phyloP scores from a whole-genome alignment of 2,113 vertebrate species.

The Nestor notabilis region DNA sequence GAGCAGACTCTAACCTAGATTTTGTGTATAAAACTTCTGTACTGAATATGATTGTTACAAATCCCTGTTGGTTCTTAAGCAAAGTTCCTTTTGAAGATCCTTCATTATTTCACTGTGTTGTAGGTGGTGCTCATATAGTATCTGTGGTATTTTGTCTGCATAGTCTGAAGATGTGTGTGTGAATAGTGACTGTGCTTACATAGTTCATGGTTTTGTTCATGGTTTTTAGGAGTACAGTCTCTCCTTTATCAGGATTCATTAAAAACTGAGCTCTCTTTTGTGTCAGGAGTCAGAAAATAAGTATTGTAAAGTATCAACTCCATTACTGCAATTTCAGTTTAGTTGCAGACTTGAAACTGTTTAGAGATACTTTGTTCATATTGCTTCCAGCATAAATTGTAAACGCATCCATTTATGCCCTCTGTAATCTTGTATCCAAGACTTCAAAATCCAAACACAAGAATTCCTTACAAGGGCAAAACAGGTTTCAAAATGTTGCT shows the following conservation, averaged over 20 bases:
- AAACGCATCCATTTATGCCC: not conserved
- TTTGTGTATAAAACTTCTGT: not conserved
- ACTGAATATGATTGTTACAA: not conserved
- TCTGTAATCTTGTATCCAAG: not conserved
- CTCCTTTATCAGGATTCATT: not conserved
- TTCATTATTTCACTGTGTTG: accelerated
- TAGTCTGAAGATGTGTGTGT: not conserved
- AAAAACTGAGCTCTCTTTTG: not conserved
- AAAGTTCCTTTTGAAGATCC: not conserved
- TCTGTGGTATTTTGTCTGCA: not conserved
- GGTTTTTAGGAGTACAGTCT: not conserved
- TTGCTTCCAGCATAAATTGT: not conserved
- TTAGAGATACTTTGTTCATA: accelerated
- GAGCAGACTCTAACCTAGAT: not conserved
- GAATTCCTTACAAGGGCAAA: not conserved
- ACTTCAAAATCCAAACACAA: not conserved
- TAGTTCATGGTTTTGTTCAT: not conserved
- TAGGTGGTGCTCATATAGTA: not conserved
- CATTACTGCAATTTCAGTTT: not conserved
- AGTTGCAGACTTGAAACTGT: not conserved
- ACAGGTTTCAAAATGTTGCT: not conserved
- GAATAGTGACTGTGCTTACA: not conserved
- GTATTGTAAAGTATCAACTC: not conserved
- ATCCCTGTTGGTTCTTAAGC: not conserved
- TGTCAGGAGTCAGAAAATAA: not conserved